A percentile compares a stretch with the other conserved stretches of the same genome.
These are phyloP conservation scores for Trimorus sp. DNA, from an alignment of 2,888 invertebrate species.

Conservation along the genomic window DNA sequence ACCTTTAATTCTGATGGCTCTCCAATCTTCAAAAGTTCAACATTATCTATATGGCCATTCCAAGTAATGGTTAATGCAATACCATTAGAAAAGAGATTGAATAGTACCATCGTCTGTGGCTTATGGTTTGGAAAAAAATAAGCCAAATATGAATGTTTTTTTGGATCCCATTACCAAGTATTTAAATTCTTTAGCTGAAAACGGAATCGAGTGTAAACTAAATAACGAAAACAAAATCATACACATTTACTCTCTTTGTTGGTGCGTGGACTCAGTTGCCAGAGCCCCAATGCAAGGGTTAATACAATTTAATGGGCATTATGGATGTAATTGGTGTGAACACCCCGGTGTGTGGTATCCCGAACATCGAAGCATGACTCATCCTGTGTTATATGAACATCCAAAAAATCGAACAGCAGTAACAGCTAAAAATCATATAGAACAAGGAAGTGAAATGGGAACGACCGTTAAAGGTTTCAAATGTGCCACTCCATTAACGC, in stretches of 20 bases:
- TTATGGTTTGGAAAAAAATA: slow-evolving; percentile 55
- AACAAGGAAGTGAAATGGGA: not conserved
- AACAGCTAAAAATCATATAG: not conserved
- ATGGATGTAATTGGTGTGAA: slow-evolving; percentile 60
- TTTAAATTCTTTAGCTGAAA: slow-evolving; percentile 26
- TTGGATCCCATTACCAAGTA: slow-evolving; percentile 32
- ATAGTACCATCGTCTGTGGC: slow-evolving; percentile 29
- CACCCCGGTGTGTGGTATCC: slow-evolving; percentile 44
- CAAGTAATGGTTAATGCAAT: slow-evolving; percentile 57
- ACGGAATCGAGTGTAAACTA: slow-evolving; percentile 38
- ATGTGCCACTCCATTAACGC: slow-evolving; percentile 20
- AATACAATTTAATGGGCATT: slow-evolving; percentile 53
- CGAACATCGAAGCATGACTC: not conserved
- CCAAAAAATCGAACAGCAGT: not conserved
- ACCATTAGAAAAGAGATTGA: slow-evolving; percentile 33
- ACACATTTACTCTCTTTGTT: slow-evolving; percentile 37
- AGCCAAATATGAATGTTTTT: slow-evolving; percentile 55
- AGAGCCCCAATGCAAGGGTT: slow-evolving; percentile 60
- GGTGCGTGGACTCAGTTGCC: slow-evolving; percentile 56
- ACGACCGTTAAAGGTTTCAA: slow-evolving; percentile 33
- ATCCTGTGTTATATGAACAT: slow-evolving; percentile 14
- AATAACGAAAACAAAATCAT: slow-evolving; percentile 6
- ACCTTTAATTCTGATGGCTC: slow-evolving; percentile 59
- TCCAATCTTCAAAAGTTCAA: slow-evolving; percentile 50
- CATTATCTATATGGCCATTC: slow-evolving; percentile 52